Conservation (phyloP, 1,140 invertebrate genomes). For the Rhopalosiphum padi region DNA sequence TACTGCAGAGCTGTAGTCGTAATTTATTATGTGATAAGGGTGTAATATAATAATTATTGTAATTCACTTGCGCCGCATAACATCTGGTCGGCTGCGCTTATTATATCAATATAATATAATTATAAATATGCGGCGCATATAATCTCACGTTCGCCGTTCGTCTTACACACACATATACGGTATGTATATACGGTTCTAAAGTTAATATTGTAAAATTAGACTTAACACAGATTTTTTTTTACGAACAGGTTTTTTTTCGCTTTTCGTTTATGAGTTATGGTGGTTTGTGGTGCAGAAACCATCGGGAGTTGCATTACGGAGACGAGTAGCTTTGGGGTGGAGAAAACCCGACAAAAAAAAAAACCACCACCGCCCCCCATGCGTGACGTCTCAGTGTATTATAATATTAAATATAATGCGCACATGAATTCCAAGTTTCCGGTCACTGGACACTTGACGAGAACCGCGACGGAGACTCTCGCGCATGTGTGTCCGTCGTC, state of each 20-base stretch:
- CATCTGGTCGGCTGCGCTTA: not conserved
- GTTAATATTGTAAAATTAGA: slow-evolving; percentile 44
- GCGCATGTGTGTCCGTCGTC: not conserved
- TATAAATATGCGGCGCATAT: not conserved
- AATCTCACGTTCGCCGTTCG: not conserved
- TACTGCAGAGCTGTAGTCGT: no score
- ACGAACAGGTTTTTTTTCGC: not conserved
- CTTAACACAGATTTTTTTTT: not conserved
- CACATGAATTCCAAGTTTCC: slow-evolving; percentile 18
- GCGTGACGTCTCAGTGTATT: not conserved
- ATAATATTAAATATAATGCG: not conserved
- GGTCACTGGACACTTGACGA: slow-evolving; percentile 48
- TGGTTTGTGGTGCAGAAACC: not conserved
- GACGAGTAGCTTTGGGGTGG: not conserved
- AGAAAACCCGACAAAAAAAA: not conserved
- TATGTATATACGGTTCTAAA: not conserved
- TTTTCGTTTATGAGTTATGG: not conserved
- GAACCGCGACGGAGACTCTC: not conserved
- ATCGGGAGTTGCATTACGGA: not conserved
- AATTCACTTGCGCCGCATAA: not conserved
- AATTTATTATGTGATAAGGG: not conserved
- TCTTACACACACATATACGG: no score
- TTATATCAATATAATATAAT: not conserved
- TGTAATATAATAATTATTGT: not conserved
- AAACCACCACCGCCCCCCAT: not conserved